Percentiles rank a stretch among this genome's conserved stretches.
Conservation (phyloP, 92 coral and sea anemone species). For the Phenganax marumi region DNA sequence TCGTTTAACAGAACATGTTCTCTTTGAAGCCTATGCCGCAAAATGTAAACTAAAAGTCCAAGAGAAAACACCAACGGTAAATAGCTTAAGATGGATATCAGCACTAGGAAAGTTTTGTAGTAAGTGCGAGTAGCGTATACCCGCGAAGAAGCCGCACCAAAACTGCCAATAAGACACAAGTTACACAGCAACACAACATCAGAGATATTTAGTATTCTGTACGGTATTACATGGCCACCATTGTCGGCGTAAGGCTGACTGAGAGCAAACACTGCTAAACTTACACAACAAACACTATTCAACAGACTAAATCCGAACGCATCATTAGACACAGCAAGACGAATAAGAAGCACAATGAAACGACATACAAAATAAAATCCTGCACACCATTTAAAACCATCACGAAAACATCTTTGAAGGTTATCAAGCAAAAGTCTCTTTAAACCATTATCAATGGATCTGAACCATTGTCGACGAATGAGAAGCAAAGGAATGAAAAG, state of each 20-base stretch:
- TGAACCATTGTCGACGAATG: slow-evolving; percentile 65
- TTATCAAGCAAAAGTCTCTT: slow-evolving; percentile 57
- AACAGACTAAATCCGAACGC: slow-evolving; percentile 71
- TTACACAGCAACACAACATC: slow-evolving; percentile 79
- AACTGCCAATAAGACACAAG: slow-evolving; percentile 66
- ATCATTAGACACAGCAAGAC: slow-evolving; percentile 62
- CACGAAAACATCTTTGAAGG: slow-evolving; percentile 83
- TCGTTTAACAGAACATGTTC: not conserved
- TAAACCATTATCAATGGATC: slow-evolving; percentile 17
- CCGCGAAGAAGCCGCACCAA: slow-evolving; percentile 46
- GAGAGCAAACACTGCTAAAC: slow-evolving; percentile 65
- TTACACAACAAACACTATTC: slow-evolving; percentile 65
- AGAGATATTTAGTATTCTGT: slow-evolving; percentile 69
- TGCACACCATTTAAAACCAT: slow-evolving; percentile 86
- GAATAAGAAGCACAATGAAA: slow-evolving; percentile 61
- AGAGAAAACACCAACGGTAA: slow-evolving; percentile 27
- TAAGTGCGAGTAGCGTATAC: not conserved
- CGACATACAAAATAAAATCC: slow-evolving; percentile 88
- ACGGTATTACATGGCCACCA: slow-evolving; percentile 39
- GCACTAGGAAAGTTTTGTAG: not conserved
- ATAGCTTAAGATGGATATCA: slow-evolving; percentile 14
- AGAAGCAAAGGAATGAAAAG: slow-evolving; percentile 80
- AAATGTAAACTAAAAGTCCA: slow-evolving; percentile 18
- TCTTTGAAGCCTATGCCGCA: not conserved
- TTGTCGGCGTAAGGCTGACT: slow-evolving; percentile 68